Base-by-base conservation (phyloP, 1,140 invertebrate species). In the Zaprionus africanus region DNA sequence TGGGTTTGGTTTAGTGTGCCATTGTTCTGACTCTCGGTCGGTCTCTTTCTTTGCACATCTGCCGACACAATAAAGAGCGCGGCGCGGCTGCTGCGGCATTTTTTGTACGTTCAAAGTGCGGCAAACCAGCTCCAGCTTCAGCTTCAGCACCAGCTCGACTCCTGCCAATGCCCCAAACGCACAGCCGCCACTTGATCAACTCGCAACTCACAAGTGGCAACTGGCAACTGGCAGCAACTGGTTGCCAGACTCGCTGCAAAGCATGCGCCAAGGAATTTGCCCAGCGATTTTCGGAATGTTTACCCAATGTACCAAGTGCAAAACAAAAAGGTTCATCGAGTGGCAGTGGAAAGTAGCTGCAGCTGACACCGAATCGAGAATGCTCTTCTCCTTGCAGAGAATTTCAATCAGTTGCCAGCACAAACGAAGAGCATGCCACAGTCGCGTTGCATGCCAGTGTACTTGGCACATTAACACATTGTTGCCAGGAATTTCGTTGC, bases 241-340 rank as follows among this genome's bases (percentile, higher is more conserved):
- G 76, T 81, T 78, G 67, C 38, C 46, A 63, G 75, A 70, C 66
- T 74, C 70, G 75, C 69, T 74, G 57, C 68, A 76, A 87, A 88
- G 84, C 85, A 88, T 88, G 84, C 84, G 84, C 84, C 85, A 88
- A 90, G 78, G 81, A 88, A 88, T 88, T 88, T 84, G 77, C 49
- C 75, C 84, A 88, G 49, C 84, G 65, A 88, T 88, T 88, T 88
- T 90, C 65, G 84, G 84, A 88, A 88, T 87, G 84, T 86, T 85
- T 83, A 46, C 68, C 83, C 80, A 51, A 78, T 87, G 84, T 71
- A 74, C 80, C 78, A 79, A 87, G 83, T 87, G 83, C 78, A 76
- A 70, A 84, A 72, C 63, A 78, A 83, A 79, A 54, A 71, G 19
- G 46, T 22, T 49, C 11, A 22, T 22, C 46, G 46, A n/a, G 15